These are phyloP conservation scores for Zygogramma bicolorata DNA, from an alignment of 2,888 invertebrate genomes.

Conservation along the genomic window DNA sequence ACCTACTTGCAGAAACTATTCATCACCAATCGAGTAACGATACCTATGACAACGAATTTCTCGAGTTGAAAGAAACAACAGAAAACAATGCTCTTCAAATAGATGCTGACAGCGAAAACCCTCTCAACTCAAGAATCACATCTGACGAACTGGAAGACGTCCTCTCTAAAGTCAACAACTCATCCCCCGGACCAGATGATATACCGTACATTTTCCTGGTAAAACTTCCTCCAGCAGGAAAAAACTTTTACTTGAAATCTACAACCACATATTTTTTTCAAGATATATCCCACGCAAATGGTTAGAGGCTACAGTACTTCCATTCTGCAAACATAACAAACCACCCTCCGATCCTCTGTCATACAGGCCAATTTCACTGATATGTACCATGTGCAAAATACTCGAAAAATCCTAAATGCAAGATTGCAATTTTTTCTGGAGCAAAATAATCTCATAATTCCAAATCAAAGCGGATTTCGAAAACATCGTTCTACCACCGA, in stretches of 20 bases:
- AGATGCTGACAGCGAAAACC: background rate
- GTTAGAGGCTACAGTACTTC: background rate
- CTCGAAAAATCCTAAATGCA: background rate
- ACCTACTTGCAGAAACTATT: background rate
- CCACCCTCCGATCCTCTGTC: background rate
- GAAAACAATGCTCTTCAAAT: background rate
- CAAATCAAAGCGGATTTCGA: background rate
- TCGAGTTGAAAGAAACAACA: background rate
- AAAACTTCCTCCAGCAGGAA: background rate
- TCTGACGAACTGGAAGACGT: background rate
- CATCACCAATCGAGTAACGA: background rate
- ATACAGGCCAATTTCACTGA: background rate
- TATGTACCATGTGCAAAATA: background rate
- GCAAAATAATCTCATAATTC: background rate
- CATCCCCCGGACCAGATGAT: background rate
- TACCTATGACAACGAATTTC: background rate
- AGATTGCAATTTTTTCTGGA: background rate
- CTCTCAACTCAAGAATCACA: background rate
- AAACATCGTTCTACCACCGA: background rate
- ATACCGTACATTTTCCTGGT: background rate
- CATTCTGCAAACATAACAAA: background rate
- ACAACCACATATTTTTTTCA: background rate
- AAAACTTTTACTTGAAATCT: background rate
- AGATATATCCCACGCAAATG: background rate
- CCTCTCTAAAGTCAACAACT: background rate